A percentile compares a stretch with the other conserved stretches of the same genome.
Conservation (phyloP, 2,888 invertebrate species). For the Dichetophora obliterata region DNA sequence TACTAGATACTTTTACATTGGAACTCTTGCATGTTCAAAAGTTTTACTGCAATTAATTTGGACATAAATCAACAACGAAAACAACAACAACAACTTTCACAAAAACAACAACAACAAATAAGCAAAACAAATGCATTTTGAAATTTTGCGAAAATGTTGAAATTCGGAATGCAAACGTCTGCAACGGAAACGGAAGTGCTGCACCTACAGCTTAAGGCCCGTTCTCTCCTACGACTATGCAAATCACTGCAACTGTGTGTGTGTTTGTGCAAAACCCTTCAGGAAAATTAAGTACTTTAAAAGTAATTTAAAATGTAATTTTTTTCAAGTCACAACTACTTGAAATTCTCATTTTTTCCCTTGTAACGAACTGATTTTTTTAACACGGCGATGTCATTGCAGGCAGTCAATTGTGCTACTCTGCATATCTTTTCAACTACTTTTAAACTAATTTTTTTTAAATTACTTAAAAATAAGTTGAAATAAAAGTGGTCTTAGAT, state of each 20-base stretch:
- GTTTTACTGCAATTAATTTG: conserved; percentile 19
- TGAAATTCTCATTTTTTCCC: no score
- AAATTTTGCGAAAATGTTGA: conserved; percentile 4
- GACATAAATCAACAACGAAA: conserved; percentile 17
- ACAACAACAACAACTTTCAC: neutral
- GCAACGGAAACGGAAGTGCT: conserved; percentile 24
- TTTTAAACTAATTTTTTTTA: no score
- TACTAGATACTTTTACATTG: neutral
- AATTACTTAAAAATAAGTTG: no score
- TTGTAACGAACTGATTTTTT: no score
- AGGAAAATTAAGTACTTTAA: no score
- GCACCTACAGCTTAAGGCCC: neutral
- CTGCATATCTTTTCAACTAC: no score
- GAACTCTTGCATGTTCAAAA: neutral
- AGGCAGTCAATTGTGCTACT: no score
- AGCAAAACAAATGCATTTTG: neutral
- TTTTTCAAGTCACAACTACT: no score
- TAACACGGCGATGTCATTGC: no score
- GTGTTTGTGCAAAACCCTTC: neutral
- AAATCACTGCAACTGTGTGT: neutral
- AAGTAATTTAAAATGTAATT: no score
- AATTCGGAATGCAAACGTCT: conserved; percentile 16
- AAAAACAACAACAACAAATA: conserved; percentile 7
- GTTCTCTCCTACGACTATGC: neutral
- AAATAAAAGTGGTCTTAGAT: no score